Evolutionary conservation across 2,113 vertebrate genomes (phyloP).

Genomic region (Condylura cristata): DNA sequence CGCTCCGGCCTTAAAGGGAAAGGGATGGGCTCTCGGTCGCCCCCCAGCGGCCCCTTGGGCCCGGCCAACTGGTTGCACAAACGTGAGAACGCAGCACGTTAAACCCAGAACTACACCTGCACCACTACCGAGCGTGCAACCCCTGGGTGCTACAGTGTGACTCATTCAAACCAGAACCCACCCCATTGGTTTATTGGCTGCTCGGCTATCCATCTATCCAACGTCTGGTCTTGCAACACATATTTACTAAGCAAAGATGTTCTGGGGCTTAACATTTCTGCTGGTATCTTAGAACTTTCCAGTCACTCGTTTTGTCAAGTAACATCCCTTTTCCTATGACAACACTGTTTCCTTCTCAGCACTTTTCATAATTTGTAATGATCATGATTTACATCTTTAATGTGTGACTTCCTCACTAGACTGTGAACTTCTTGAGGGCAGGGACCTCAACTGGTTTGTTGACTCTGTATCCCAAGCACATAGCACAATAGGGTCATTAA

Average conservation of each 20-base stretch:
- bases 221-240: not conserved
- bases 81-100: not conserved
- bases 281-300: conserved; percentile 2
- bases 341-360: not conserved
- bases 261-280: not conserved
- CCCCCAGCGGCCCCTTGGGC: not conserved
- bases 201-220: not conserved
- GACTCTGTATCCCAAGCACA: not conserved
- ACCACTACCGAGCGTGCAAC: not conserved
- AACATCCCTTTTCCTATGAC: not conserved
- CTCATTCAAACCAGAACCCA: not conserved
- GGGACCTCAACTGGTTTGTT: not conserved
- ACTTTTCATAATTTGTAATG: conserved; percentile 4
- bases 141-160: not conserved
- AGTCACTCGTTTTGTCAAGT: not conserved
- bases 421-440: not conserved
- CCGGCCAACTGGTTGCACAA: not conserved
- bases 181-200: not conserved
- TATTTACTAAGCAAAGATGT: not conserved
- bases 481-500: conserved; percentile 4
- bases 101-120: not conserved
- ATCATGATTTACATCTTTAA: not conserved
- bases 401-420: not conserved
- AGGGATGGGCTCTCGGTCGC: not conserved
- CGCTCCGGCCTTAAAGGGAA: conserved; percentile 72